Percentiles rank a stretch among this genome's conserved stretches.
These are phyloP conservation scores for Propithecus deckenii DNA, from an alignment of 2,797 vertebrate species.

Conservation along the genomic window DNA sequence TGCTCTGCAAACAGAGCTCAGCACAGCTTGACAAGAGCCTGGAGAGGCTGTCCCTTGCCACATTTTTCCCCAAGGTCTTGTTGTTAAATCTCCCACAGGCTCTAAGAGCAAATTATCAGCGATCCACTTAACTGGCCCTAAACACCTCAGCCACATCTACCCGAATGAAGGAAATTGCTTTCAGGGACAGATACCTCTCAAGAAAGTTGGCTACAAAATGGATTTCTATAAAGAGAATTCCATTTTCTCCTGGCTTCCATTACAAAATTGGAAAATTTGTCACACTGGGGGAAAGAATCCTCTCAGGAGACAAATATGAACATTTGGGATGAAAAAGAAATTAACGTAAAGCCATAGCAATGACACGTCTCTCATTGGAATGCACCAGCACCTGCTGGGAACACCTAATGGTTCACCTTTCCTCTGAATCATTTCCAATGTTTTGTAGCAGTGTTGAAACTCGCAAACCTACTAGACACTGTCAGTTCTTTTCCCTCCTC, in stretches of 20 bases:
- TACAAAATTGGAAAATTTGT: conserved; percentile 76
- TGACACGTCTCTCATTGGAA: background rate
- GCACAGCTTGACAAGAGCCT: background rate
- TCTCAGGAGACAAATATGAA: conserved; percentile 67
- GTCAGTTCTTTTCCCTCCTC: background rate
- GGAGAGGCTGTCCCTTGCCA: background rate
- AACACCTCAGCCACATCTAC: conserved; percentile 51
- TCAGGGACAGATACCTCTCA: conserved; percentile 65
- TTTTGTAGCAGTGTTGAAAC: background rate
- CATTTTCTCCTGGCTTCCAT: conserved; percentile 75
- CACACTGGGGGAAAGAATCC: conserved; percentile 43
- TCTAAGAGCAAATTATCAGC: conserved; percentile 43
- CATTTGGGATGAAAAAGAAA: conserved; percentile 70
- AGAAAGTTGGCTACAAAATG: conserved; percentile 71
- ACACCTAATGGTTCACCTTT: background rate
- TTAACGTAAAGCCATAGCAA: conserved; percentile 20
- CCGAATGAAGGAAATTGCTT: conserved; percentile 59
- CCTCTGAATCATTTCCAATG: background rate
- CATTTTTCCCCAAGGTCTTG: background rate
- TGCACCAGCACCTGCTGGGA: background rate
- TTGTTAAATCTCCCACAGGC: conserved; percentile 44
- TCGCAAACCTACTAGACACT: background rate
- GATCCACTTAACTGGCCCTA: conserved; percentile 53
- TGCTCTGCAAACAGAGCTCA: background rate
- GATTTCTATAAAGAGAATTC: conserved; percentile 76